phyloP scores from a whole-genome alignment of 2,113 vertebrate genomes.

The Sinocyclocheilus maitianheensis region DNA sequence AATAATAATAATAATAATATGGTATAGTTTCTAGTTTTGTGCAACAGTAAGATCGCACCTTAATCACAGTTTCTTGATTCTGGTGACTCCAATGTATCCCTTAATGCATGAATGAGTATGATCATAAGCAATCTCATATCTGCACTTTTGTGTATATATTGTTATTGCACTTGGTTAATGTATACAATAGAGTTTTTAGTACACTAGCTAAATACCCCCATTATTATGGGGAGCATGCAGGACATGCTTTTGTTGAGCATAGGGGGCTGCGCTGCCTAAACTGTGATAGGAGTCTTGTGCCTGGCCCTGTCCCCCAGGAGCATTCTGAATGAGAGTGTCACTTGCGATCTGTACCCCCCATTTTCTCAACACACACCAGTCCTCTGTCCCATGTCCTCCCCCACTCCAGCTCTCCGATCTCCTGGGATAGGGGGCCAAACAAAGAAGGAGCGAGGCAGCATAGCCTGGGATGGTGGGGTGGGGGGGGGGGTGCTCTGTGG shows the following conservation, averaged over 20 bases:
- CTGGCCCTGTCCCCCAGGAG: slow-evolving; percentile 76
- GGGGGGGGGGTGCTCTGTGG: slow-evolving; percentile 77
- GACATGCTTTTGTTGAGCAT: slow-evolving; percentile 75
- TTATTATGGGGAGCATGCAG: slow-evolving; percentile 39
- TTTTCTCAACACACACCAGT: slow-evolving; percentile 48
- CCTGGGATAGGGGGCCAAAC: slow-evolving; percentile 76
- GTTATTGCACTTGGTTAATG: not conserved
- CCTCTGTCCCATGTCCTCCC: slow-evolving; percentile 57
- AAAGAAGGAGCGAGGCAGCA: slow-evolving; percentile 79
- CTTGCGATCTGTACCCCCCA: slow-evolving; percentile 64
- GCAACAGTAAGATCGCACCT: not conserved
- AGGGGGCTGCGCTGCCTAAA: slow-evolving; percentile 74
- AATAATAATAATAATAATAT: not conserved
- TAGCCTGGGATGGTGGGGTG: slow-evolving; percentile 16
- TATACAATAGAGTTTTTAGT: not conserved
- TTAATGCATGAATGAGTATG: not conserved
- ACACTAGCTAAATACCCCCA: not conserved
- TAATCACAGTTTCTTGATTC: not conserved
- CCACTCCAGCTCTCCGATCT: slow-evolving; percentile 67
- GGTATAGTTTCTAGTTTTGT: not conserved
- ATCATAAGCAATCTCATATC: not conserved
- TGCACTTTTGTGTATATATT: not conserved
- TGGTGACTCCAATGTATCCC: slow-evolving; percentile 1
- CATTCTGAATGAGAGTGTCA: slow-evolving; percentile 77
- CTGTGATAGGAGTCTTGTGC: slow-evolving; percentile 82